phyloP scores from a whole-genome alignment of 2,888 invertebrate genomes.

The Apantesis nais region DNA sequence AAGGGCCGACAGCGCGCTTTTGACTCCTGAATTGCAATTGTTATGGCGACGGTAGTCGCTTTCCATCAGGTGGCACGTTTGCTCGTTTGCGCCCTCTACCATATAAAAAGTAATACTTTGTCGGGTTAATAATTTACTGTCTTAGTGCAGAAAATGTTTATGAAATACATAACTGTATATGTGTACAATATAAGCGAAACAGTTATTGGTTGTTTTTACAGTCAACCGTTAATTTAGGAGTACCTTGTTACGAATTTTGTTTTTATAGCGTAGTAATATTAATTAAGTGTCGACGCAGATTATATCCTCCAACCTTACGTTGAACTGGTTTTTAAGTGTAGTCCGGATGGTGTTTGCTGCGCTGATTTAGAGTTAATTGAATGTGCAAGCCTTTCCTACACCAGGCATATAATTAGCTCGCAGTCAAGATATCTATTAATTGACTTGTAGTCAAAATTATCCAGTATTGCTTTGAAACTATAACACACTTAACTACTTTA shows the following conservation, averaged over 20 bases:
- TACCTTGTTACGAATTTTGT: conserved; percentile 44
- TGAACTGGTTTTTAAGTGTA: conserved; percentile 73
- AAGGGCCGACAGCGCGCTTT: no score
- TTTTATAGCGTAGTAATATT: conserved; percentile 53
- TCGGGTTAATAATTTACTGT: not conserved
- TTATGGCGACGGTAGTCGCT: no score
- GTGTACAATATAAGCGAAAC: conserved; percentile 33
- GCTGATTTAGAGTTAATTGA: conserved; percentile 78
- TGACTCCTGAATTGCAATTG: no score
- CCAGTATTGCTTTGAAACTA: conserved; percentile 55
- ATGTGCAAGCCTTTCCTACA: conserved; percentile 60
- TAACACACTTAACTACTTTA: conserved; percentile 53
- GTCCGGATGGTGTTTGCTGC: conserved; percentile 55
- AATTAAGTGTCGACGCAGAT: conserved; percentile 68
- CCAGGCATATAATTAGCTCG: conserved; percentile 66
- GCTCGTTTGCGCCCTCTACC: no score
- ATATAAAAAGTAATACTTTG: no score
- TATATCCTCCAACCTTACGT: conserved; percentile 65
- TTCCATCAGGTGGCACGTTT: no score
- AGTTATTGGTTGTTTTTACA: conserved; percentile 44
- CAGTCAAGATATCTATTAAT: conserved; percentile 66
- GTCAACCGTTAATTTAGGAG: conserved; percentile 46
- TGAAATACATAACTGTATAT: conserved; percentile 31
- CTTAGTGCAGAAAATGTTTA: not conserved
- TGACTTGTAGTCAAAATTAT: conserved; percentile 60